These are phyloP conservation scores for Nipponia nippon DNA, from an alignment of 2,113 vertebrate genomes.

Conservation along the genomic window DNA sequence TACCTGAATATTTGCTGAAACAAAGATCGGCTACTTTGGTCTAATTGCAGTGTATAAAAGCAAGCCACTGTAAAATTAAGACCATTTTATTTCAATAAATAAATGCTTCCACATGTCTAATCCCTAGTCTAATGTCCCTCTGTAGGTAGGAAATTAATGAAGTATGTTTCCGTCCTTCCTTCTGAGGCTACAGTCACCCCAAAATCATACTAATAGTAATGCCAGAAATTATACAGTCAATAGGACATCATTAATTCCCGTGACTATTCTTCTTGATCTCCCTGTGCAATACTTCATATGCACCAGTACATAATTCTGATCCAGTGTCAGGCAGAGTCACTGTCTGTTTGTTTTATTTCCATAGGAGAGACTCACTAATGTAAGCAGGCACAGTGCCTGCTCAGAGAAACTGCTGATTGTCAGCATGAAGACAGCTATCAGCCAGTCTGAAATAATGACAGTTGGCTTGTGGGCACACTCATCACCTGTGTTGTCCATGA, in stretches of 20 bases:
- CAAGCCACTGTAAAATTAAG: not conserved
- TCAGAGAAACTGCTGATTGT: not conserved
- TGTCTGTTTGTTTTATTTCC: not conserved
- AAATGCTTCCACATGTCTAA: not conserved
- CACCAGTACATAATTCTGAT: not conserved
- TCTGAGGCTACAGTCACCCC: not conserved
- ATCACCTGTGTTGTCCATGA: not conserved
- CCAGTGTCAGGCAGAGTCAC: not conserved
- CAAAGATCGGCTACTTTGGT: not conserved
- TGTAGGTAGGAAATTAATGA: not conserved
- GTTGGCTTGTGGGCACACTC: not conserved
- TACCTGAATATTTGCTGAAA: not conserved
- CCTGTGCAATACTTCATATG: not conserved
- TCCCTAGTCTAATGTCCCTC: not conserved
- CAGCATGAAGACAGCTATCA: not conserved
- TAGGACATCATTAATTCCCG: not conserved
- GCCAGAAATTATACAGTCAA: not conserved
- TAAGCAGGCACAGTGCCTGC: not conserved
- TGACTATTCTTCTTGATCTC: not conserved
- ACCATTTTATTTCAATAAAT: conserved; percentile 33
- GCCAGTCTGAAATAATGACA: not conserved
- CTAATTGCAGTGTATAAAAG: not conserved
- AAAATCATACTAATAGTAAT: not conserved
- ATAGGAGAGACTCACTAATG: not conserved
- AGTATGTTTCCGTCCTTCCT: not conserved